Conservation (phyloP, 1,140 invertebrate species). For the Pteromalus puparum region DNA sequence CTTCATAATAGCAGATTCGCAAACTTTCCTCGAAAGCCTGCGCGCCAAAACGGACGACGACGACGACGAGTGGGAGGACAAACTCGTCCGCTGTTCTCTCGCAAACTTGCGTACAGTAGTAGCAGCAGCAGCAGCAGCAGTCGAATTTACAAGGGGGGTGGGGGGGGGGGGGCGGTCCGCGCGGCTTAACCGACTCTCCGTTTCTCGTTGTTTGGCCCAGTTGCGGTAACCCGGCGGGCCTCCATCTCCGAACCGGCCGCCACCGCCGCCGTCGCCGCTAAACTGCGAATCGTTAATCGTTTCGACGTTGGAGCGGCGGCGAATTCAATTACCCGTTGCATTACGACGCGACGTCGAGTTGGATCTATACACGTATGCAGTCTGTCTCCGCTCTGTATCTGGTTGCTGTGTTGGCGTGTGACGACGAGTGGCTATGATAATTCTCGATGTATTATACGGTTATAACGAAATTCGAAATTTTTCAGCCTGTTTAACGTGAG, state of each 20-base stretch:
- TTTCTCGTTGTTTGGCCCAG: conserved; percentile 45
- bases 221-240: conserved; percentile 25
- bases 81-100: conserved; percentile 2
- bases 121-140: not conserved
- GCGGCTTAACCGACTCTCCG: not conserved
- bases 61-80: not conserved
- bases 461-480: not conserved
- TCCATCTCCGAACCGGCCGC: not conserved
- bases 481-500: not conserved
- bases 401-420: conserved; percentile 2
- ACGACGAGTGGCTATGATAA: no score
- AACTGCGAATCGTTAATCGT: conserved; percentile 46
- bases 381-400: not conserved
- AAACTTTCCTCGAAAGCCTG: not conserved
- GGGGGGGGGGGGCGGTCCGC: not conserved
- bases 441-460: not conserved
- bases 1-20: conserved; percentile 18
- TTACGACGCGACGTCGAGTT: conserved; percentile 5
- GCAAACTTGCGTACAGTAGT: not conserved
- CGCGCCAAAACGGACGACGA: not conserved
- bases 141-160: conserved; percentile 30
- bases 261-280: not conserved
- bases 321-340: conserved; percentile 39
- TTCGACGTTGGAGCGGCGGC: conserved; percentile 8
- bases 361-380: not conserved